A percentile compares a stretch with the other conserved stretches of the same genome.
phyloP scores from a whole-genome alignment of 2,888 invertebrate genomes.

The Tyria jacobaeae region DNA sequence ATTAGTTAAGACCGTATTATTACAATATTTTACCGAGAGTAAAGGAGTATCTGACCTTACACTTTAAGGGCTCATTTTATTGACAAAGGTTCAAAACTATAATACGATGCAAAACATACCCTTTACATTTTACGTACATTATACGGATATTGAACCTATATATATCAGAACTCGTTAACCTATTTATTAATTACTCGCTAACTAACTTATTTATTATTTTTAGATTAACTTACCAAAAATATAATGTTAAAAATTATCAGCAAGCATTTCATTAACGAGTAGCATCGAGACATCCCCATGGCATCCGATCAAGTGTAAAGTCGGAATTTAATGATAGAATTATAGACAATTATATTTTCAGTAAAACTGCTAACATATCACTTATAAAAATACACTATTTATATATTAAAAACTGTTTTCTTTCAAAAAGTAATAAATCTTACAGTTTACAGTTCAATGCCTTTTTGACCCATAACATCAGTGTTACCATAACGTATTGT shows the following conservation, averaged over 20 bases:
- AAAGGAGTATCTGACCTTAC: too few species aligned
- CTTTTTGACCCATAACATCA: constrained; percentile 34
- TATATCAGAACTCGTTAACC: neutral
- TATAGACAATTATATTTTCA: neutral
- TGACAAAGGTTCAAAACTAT: too few species aligned
- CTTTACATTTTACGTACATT: neutral
- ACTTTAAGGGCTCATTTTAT: too few species aligned
- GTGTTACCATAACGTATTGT: constrained; percentile 14
- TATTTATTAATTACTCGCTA: too few species aligned
- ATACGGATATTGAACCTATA: neutral
- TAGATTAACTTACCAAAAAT: constrained; percentile 88
- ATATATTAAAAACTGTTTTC: neutral
- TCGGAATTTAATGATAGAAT: constrained; percentile 3
- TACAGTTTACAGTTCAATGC: constrained; percentile 15
- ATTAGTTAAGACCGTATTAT: neutral
- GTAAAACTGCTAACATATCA: constrained; percentile 9
- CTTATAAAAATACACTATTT: neutral
- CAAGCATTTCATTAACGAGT: constrained; percentile 90
- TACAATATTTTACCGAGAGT: too few species aligned
- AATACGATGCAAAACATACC: too few species aligned
- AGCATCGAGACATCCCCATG: constrained; percentile 91
- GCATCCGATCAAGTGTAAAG: constrained; percentile 5
- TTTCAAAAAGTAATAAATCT: constrained; percentile 15
- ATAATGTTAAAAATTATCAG: constrained; percentile 90
- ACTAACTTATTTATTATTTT: neutral